These are phyloP conservation scores for Mythimna vitellina DNA, from an alignment of 2,888 invertebrate genomes.

Conservation along the genomic window DNA sequence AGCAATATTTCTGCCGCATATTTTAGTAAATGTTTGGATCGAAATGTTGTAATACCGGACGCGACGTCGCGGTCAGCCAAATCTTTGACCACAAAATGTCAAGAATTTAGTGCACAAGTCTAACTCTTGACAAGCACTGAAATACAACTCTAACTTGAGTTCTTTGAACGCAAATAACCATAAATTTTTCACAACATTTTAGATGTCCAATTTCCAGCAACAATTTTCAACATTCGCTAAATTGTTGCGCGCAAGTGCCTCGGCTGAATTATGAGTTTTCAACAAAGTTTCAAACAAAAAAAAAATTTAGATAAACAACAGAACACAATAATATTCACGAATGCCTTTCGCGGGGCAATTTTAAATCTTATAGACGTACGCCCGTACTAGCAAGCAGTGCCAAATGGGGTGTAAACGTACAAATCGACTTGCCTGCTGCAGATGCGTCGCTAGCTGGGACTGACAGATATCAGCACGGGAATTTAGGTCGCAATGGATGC, in stretches of 20 bases:
- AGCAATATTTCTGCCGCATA: neutral
- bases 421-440: slow-evolving; percentile 74
- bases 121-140: slow-evolving; percentile 15
- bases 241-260: slow-evolving; percentile 30
- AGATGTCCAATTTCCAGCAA: slow-evolving; percentile 37
- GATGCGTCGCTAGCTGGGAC: slow-evolving; percentile 71
- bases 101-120: slow-evolving; percentile 30
- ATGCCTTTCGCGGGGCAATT: slow-evolving; percentile 48
- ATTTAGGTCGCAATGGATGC: slow-evolving; percentile 78
- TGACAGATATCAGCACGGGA: slow-evolving; percentile 74
- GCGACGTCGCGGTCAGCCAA: neutral
- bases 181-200: slow-evolving; percentile 36
- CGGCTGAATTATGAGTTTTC: slow-evolving; percentile 36
- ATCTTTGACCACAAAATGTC: slow-evolving; percentile 28
- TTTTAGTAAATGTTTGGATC: slow-evolving; percentile 29
- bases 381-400: slow-evolving; percentile 50
- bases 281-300: slow-evolving; percentile 37
- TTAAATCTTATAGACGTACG: slow-evolving; percentile 46
- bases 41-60: slow-evolving; percentile 23
- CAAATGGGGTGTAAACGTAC: slow-evolving; percentile 73
- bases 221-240: slow-evolving; percentile 36
- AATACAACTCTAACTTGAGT: slow-evolving; percentile 24
- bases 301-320: slow-evolving; percentile 24
- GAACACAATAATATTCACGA: slow-evolving; percentile 45
- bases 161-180: slow-evolving; percentile 27